phyloP scores from a whole-genome alignment of 64 coral and sea anemone species.

The Pocillopora damicornis region DNA sequence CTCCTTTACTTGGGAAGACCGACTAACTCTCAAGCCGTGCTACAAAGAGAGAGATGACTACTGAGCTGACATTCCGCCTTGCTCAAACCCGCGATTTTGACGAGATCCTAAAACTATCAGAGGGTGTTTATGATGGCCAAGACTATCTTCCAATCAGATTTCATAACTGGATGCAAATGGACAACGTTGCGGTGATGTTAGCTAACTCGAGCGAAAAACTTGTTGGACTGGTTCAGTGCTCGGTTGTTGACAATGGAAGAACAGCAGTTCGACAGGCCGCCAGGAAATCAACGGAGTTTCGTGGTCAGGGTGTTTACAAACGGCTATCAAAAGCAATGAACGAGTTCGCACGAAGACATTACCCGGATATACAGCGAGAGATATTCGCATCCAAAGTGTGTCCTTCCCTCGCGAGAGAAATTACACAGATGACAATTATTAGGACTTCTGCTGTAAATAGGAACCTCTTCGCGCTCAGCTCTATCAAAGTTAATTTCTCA shows the following conservation, averaged over 20 bases:
- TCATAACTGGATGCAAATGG: too few species aligned
- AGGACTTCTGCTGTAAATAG: not conserved
- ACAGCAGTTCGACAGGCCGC: not conserved
- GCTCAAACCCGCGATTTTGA: too few species aligned
- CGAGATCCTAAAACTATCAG: too few species aligned
- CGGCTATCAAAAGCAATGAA: not conserved
- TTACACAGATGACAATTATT: not conserved
- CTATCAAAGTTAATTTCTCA: not conserved
- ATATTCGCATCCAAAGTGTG: not conserved
- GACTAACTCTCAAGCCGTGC: too few species aligned
- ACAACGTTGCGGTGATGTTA: too few species aligned
- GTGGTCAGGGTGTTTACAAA: slow-evolving; percentile 20
- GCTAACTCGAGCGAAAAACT: too few species aligned
- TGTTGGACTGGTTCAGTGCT: too few species aligned
- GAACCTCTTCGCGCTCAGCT: not conserved
- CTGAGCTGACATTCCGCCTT: not conserved
- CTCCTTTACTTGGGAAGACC: too few species aligned
- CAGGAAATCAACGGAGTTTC: slow-evolving; percentile 5
- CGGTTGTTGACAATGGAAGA: too few species aligned
- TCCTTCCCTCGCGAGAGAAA: not conserved
- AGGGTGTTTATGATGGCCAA: too few species aligned
- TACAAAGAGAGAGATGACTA: not conserved
- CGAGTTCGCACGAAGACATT: slow-evolving; percentile 11
- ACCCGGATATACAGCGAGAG: not conserved
- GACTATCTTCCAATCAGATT: too few species aligned